Evolutionary conservation across 1,140 invertebrate species (phyloP).

Genomic region (Vollenhovia emeryi): DNA sequence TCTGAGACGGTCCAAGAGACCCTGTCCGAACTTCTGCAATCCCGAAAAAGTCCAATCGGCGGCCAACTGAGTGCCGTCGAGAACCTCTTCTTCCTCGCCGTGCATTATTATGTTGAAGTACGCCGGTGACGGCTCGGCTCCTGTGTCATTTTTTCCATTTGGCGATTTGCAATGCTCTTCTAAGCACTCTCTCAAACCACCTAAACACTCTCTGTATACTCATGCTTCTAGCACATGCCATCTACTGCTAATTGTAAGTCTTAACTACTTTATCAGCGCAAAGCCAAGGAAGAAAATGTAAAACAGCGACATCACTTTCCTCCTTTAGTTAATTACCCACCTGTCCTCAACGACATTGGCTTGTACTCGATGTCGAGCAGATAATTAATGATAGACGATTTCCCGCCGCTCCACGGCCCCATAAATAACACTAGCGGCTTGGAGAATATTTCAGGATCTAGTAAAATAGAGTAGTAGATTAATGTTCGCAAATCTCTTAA

Average conservation of each 20-base stretch:
- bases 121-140: conserved; percentile 96
- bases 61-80: conserved; percentile 96
- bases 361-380: conserved; percentile 94
- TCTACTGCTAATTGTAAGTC: conserved; percentile 42
- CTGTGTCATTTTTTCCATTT: conserved; percentile 85
- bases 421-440: conserved; percentile 97
- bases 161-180: conserved; percentile 73
- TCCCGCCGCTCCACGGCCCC: conserved; percentile 98
- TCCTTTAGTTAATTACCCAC: conserved; percentile 84
- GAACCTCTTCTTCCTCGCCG: conserved; percentile 92
- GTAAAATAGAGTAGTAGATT: neutral
- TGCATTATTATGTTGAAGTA: conserved; percentile 97
- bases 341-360: conserved; percentile 93
- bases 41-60: conserved; percentile 97
- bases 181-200: conserved; percentile 74
- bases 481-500: neutral
- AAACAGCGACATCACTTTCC: conserved; percentile 37
- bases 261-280: conserved; percentile 43
- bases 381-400: conserved; percentile 97
- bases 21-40: conserved; percentile 97
- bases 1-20: conserved; percentile 94
- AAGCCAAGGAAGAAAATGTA: conserved; percentile 30
- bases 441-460: conserved; percentile 97
- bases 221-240: conserved; percentile 67
- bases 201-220: conserved; percentile 74